Base-by-base conservation (phyloP, 2,888 invertebrate genomes). In the Dioctria linearis region DNA sequence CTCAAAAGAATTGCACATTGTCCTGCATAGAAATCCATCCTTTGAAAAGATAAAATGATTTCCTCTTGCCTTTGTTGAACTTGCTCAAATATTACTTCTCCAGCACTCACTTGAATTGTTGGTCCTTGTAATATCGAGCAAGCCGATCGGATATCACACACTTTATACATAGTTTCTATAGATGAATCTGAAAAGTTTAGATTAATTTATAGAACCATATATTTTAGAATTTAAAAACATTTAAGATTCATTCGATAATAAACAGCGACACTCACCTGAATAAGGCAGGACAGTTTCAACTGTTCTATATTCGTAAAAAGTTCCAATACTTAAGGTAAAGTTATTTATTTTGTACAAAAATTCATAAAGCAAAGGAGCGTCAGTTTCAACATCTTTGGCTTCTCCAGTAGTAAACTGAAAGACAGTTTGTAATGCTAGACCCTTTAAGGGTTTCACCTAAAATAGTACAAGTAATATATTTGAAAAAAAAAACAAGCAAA, bases 291-390 rank as follows among this genome's bases (percentile, higher is more conserved):
- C 25, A 9, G 75, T 75, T 43, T 75, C 75, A 11, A 59, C 59
- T 11, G 25, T 46, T 13, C 61, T n/a, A 42, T 75, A 75, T 5
- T 75, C 75, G 43, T 75, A 59, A 59, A 13, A 75, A 43, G 6
- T 42, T 9, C 75, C 75, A 42, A 75, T 25, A 25, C 59, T 59
- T 25, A 75, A n/a, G 8, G 75, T 75, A 8, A 43, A 59, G 43
- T 75, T 75, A 13, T 75, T 9, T 2, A 75, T n/a, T 75, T 43
- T 43, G 25, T 75, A 75, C 25, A 75, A 59, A 75, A 75, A 75
- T 43, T 75, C 75, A 43, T 75, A 75, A 59, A 43, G 13, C 13
- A 59, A 25, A 59, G 75, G 75, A 9, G 6, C 40, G 11, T 75
- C 57, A 6, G 3, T 46, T 59, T 42, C 57, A 8, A 25, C 9